phyloP scores from a whole-genome alignment of 2,888 invertebrate species.

The Polymixis lichenea region DNA sequence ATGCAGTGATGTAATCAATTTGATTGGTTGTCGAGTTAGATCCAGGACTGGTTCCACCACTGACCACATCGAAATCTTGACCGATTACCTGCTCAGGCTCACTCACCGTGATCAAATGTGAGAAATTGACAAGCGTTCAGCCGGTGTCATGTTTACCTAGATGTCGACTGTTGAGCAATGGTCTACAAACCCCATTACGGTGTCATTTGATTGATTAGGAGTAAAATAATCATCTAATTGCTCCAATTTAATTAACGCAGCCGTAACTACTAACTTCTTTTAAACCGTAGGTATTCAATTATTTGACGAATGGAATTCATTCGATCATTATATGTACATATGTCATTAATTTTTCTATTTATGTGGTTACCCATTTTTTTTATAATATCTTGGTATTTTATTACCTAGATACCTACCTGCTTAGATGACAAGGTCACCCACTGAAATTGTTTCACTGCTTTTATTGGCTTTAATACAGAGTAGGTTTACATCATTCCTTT shows the following conservation, averaged over 20 bases:
- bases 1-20: constrained; percentile 71
- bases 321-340: constrained; percentile 20
- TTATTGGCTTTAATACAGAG: neutral
- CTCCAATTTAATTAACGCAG: constrained; percentile 41
- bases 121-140: constrained; percentile 65
- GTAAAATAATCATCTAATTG: constrained; percentile 31
- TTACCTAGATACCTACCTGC: neutral
- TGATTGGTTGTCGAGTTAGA: constrained; percentile 70
- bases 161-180: constrained; percentile 60
- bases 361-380: constrained; percentile 24
- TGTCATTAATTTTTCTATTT: constrained; percentile 49
- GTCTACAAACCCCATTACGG: constrained; percentile 58
- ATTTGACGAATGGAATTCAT: constrained; percentile 38
- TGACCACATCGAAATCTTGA: constrained; percentile 70
- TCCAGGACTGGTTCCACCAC: constrained; percentile 71
- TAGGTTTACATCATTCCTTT: neutral
- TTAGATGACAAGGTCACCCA: constrained; percentile 2
- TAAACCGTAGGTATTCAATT: neutral
- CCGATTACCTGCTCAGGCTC: constrained; percentile 66
- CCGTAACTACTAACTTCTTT: constrained; percentile 6
- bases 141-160: constrained; percentile 40
- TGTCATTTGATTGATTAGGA: constrained; percentile 56
- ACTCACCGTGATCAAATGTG: constrained; percentile 63
- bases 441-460: neutral
- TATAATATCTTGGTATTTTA: neutral